Conservation (phyloP, 2,888 invertebrate genomes). For the Tromatobia lineatoria region DNA sequence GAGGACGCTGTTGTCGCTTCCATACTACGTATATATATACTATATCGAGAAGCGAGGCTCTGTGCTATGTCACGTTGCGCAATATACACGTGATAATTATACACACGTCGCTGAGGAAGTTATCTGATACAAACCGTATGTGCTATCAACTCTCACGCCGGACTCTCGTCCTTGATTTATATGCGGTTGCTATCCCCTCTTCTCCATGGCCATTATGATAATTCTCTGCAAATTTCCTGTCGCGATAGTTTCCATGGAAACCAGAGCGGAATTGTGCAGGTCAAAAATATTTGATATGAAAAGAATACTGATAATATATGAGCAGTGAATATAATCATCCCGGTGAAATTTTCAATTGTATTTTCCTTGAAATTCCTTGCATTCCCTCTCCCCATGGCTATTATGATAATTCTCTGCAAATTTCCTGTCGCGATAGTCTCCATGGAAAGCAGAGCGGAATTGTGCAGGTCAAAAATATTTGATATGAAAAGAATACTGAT, state of each 20-base stretch:
- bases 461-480: too few species aligned
- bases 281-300: too few species aligned
- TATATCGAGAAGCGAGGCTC: background rate
- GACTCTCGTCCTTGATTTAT: slow-evolving; percentile 36
- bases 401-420: slow-evolving; percentile 52
- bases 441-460: background rate
- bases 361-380: too few species aligned
- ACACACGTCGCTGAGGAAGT: slow-evolving; percentile 26
- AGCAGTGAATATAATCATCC: too few species aligned
- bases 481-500: too few species aligned
- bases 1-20: background rate
- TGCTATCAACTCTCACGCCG: slow-evolving; percentile 13
- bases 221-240: slow-evolving; percentile 30
- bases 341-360: too few species aligned
- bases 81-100: slow-evolving; percentile 54
- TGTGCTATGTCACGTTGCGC: slow-evolving; percentile 49
- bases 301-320: too few species aligned
- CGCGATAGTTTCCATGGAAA: background rate
- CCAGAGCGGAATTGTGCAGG: background rate
- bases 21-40: background rate
- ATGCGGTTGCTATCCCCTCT: background rate
- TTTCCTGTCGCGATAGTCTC: slow-evolving; percentile 10
- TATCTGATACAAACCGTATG: slow-evolving; percentile 30
- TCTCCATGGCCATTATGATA: slow-evolving; percentile 46
- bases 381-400: background rate